Percentiles rank a stretch among this genome's conserved stretches.
phyloP scores from a whole-genome alignment of 2,888 invertebrate species.

The Nemoura dubitans region DNA sequence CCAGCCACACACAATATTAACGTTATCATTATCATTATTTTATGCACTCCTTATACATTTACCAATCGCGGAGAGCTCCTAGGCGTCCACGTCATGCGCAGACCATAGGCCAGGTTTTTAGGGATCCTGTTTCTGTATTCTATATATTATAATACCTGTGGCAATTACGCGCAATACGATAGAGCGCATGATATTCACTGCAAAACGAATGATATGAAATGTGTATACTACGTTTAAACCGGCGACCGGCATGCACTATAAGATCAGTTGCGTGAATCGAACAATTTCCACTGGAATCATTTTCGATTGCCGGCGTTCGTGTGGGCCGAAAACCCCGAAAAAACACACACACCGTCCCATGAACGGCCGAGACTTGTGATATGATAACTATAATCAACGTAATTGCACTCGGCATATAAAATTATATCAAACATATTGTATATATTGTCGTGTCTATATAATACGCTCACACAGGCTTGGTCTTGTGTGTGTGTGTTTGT shows the following conservation, averaged over 20 bases:
- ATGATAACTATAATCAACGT: conserved; percentile 30
- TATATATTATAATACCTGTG: no score
- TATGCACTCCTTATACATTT: no score
- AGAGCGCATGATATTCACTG: no score
- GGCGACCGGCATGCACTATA: background rate
- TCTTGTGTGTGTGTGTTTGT: no score
- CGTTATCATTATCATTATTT: background rate
- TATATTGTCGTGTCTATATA: background rate
- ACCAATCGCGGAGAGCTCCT: no score
- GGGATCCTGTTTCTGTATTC: no score
- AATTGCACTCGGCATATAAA: conserved; percentile 33
- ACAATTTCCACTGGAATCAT: background rate
- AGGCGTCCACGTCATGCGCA: no score
- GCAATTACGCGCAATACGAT: no score
- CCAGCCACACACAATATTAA: background rate
- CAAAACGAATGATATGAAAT: no score
- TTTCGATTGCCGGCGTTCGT: background rate
- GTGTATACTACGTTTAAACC: no score
- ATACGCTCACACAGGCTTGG: background rate
- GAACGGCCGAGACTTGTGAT: conserved; percentile 9
- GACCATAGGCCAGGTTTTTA: no score
- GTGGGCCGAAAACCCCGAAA: background rate
- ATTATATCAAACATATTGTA: background rate
- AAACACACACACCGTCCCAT: background rate
- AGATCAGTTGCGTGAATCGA: conserved; percentile 24